Percentiles rank a stretch among this genome's conserved stretches.
Evolutionary conservation across 2,113 vertebrate species (phyloP).

Genomic region (Glareola pratincola): DNA sequence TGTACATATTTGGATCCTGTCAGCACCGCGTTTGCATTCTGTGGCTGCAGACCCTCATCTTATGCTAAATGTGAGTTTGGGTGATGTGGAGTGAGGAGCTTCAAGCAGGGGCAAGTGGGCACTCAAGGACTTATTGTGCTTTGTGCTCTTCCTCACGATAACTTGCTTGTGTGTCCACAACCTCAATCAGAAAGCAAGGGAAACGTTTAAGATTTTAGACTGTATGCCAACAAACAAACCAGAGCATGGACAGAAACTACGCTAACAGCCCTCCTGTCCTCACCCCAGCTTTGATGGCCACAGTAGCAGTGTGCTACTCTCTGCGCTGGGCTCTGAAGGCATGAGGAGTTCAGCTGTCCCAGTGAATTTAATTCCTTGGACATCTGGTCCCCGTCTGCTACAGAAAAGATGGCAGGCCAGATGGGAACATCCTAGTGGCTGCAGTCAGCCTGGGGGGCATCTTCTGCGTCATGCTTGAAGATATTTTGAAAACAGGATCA

Average conservation of each 20-base stretch:
- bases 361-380: slow-evolving; percentile 7
- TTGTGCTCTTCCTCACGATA: background rate
- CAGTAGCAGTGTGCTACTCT: background rate
- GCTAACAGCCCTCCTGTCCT: background rate
- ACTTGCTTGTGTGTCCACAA: background rate
- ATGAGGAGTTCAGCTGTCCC: background rate
- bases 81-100: background rate
- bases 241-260: background rate
- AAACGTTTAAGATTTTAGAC: background rate
- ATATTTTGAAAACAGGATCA: background rate
- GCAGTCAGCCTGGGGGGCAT: background rate
- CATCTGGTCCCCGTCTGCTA: slow-evolving; percentile 31
- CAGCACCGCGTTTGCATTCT: background rate
- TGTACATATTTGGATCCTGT: background rate
- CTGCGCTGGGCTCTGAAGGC: background rate
- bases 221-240: background rate
- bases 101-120: background rate
- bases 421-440: slow-evolving; percentile 8
- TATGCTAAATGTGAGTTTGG: background rate
- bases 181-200: background rate
- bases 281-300: background rate
- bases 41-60: background rate
- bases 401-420: slow-evolving; percentile 12
- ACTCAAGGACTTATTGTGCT: background rate
- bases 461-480: background rate